Percentiles rank a stretch among this genome's conserved stretches.
These are phyloP conservation scores for Andinoacara biseriatus DNA, from an alignment of 2,113 vertebrate genomes.

Conservation along the genomic window DNA sequence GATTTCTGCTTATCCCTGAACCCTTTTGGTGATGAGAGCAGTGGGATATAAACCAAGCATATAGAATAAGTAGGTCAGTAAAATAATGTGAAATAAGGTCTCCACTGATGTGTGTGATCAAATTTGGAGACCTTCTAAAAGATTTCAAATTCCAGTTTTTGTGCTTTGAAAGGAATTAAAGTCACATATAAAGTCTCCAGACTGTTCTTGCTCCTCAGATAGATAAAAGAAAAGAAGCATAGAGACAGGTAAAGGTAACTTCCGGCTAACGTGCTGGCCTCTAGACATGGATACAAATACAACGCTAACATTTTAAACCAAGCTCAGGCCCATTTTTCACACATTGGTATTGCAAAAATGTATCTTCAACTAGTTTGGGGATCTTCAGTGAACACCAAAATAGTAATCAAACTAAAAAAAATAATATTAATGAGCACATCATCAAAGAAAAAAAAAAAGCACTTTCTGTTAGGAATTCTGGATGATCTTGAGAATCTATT, in stretches of 20 bases:
- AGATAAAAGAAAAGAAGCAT: background rate
- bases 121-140: background rate
- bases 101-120: background rate
- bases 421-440: background rate
- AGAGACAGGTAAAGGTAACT: background rate
- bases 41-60: background rate
- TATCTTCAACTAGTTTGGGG: background rate
- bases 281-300: background rate
- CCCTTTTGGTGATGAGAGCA: background rate
- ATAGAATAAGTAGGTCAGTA: background rate
- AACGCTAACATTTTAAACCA: conserved; percentile 13
- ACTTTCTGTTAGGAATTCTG: background rate
- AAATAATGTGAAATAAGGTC: background rate
- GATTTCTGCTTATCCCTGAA: accelerated
- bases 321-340: conserved; percentile 6
- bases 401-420: background rate
- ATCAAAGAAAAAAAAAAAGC: background rate
- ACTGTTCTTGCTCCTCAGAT: background rate
- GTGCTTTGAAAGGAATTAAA: background rate
- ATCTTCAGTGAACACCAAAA: background rate
- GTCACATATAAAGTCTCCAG: no score
- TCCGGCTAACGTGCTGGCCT: no score
- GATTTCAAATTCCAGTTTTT: background rate
- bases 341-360: background rate
- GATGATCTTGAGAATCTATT: conserved; percentile 16